A percentile compares a stretch with the other conserved stretches of the same genome.
Conservation (phyloP, 2,113 vertebrate species). For the Puffinus mauretanicus region DNA sequence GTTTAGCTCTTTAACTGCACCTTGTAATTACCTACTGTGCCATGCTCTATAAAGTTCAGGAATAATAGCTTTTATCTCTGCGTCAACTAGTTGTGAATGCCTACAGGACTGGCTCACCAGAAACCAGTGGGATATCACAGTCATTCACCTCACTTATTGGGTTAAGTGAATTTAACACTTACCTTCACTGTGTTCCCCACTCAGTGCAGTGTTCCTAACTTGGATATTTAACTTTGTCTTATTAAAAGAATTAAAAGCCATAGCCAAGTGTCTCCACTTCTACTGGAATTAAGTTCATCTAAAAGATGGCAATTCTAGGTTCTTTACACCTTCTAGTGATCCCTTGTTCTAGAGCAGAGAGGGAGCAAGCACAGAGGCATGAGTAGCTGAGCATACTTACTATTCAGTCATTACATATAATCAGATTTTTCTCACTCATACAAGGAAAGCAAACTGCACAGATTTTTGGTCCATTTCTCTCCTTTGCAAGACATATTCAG, state of each 20-base stretch:
- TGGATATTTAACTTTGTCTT: not conserved
- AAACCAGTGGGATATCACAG: not conserved
- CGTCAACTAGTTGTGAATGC: not conserved
- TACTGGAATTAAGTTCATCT: not conserved
- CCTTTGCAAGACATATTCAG: not conserved
- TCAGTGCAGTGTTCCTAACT: not conserved
- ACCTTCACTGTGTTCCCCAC: not conserved
- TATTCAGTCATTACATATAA: not conserved
- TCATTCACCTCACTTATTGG: not conserved
- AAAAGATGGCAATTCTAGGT: not conserved
- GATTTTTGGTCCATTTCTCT: not conserved
- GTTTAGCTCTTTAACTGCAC: not conserved
- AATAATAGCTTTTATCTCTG: conserved; percentile 7
- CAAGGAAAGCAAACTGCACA: not conserved
- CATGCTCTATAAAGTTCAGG: not conserved
- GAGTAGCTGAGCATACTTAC: not conserved
- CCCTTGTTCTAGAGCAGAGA: not conserved
- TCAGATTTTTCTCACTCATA: not conserved
- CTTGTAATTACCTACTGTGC: not conserved
- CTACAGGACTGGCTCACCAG: not conserved
- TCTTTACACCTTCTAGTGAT: not conserved
- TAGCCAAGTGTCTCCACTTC: not conserved
- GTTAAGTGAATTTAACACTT: not conserved
- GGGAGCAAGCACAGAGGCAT: not conserved
- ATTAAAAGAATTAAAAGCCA: not conserved